Conservation (phyloP, 2,888 invertebrate species). For the Luffia ferchaultella region DNA sequence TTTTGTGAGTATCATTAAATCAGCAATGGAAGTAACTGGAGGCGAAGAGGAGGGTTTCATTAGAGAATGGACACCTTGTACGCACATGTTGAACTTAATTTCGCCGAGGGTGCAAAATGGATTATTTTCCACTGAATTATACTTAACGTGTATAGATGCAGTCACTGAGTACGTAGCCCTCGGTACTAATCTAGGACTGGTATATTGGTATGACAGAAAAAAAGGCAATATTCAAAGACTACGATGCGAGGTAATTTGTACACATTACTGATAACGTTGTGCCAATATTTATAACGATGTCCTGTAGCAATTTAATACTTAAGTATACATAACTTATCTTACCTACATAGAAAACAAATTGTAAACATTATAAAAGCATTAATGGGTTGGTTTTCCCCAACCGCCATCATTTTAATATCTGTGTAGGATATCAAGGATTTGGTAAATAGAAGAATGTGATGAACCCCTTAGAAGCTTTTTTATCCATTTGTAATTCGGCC, state of each 20-base stretch:
- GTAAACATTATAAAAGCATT: too few species aligned
- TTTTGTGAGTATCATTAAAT: background rate
- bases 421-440: too few species aligned
- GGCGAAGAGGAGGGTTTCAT: slow-evolving; percentile 63
- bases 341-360: too few species aligned
- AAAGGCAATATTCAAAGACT: slow-evolving; percentile 80
- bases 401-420: too few species aligned
- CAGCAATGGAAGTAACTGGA: slow-evolving; percentile 45
- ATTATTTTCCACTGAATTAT: slow-evolving; percentile 77
- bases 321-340: too few species aligned
- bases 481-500: too few species aligned
- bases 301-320: too few species aligned
- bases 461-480: too few species aligned
- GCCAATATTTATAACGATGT: too few species aligned
- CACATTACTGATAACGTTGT: too few species aligned
- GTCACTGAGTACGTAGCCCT: slow-evolving; percentile 82
- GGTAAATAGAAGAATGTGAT: too few species aligned
- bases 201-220: slow-evolving; percentile 87
- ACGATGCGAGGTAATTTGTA: slow-evolving; percentile 75
- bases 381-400: too few species aligned
- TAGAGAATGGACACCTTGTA: slow-evolving; percentile 83
- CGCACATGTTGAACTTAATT: slow-evolving; percentile 77
- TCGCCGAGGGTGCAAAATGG: slow-evolving; percentile 79
- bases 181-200: slow-evolving; percentile 85
- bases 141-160: slow-evolving; percentile 84